phyloP scores from a whole-genome alignment of 2,888 invertebrate species.

The Synergus itoensis region DNA sequence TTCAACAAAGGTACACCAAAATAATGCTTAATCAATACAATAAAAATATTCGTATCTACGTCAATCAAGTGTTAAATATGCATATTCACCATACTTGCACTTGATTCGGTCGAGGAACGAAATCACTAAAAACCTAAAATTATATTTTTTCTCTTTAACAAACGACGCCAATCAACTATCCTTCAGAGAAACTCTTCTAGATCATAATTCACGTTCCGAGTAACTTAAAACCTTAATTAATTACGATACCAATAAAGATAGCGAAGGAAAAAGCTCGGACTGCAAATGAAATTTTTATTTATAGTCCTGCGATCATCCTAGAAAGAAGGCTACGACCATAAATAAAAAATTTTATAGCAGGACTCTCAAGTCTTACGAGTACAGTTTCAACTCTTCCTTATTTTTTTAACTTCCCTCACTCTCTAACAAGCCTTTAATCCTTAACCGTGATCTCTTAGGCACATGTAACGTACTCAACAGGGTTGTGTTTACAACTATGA shows the following conservation, averaged over 20 bases:
- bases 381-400: conserved; percentile 37
- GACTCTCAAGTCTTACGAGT: conserved; percentile 38
- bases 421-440: conserved; percentile 14
- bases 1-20: conserved; percentile 19
- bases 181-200: conserved; percentile 20
- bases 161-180: conserved; percentile 12
- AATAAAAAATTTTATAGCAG: conserved; percentile 19
- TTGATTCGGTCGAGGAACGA: conserved; percentile 18
- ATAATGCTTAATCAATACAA: conserved; percentile 25
- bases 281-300: conserved; percentile 19
- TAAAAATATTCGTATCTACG: conserved; percentile 1
- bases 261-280: conserved; percentile 4
- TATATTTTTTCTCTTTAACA: conserved; percentile 18
- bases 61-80: not conserved
- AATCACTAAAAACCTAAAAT: conserved; percentile 11
- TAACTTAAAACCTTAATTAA: conserved; percentile 21
- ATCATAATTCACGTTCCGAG: conserved; percentile 17
- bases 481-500: conserved; percentile 14
- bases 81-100: not conserved
- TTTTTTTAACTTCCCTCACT: conserved; percentile 19
- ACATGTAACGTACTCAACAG: conserved; percentile 35
- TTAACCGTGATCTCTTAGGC: conserved; percentile 27
- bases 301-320: not conserved
- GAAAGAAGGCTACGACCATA: conserved; percentile 20
- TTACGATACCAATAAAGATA: conserved; percentile 23